Base-by-base conservation (phyloP, 2,797 vertebrate species). In the Darevskia nairensis region DNA sequence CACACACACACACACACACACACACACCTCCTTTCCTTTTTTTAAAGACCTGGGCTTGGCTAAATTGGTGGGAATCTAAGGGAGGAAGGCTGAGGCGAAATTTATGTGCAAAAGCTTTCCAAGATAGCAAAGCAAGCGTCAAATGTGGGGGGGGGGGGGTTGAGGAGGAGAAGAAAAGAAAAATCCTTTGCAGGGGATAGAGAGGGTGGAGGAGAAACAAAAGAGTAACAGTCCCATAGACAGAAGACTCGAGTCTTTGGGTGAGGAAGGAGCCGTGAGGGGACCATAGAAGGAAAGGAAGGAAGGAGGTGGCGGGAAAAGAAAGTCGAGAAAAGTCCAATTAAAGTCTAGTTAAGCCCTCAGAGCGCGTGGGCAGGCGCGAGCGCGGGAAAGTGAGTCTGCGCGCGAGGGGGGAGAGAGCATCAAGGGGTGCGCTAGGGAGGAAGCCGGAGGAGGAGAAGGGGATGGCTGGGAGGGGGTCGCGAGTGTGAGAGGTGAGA, bases 391-490 rank as follows among this genome's bases (percentile, higher is more conserved):
- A 23, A 35, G 17, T 0, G 32, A 74, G 32, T 35, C n/a, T 3
- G n/a, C 50, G n/a, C 78, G 17, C 6, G 17, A 25, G 15, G 10
- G n/a, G 35, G 35, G 55, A 3, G 27, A 7, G 5, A 27, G 80
- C 7, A 27, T 1, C 25, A 44, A 7, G 41, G 41, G 41, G 41
- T 3, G 50, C 50, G 50, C 50, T 1, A 7, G 17, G 27, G n/a
- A 29, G 94, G 87, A 88, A 50, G 41, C 41, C 41, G 41, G 41
- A 10, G 92, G 86, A 23, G 13, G 35, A 35, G 35, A 44, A 55
- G 50, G 44, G 88, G 61, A 41, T 29, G 89, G 13, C 39, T 78
- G 41, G 50, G 80, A 64, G 69, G 25, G 50, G 50, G 50, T 55
- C 3, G 50, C 50, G 50, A 13, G 50, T 19, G 3, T 17, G 10